Conservation (phyloP, 2,888 invertebrate species). For the Ophioninae sp. region DNA sequence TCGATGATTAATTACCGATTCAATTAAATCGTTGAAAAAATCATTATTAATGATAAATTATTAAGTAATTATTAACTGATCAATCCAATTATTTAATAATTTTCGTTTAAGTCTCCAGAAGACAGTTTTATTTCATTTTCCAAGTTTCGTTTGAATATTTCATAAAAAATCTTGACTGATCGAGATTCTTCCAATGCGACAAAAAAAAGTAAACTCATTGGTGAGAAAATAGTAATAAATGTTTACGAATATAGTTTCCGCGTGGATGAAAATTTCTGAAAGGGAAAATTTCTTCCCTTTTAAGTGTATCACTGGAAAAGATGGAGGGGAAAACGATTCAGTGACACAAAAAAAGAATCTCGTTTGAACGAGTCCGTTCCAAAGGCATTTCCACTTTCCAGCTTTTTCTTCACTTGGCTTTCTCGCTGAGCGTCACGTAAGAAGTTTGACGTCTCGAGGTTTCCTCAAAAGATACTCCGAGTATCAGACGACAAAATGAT, state of each 20-base stretch:
- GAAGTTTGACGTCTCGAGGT: slow-evolving; percentile 5
- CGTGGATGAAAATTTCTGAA: slow-evolving; percentile 66
- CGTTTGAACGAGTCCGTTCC: background rate
- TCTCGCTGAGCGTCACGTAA: background rate
- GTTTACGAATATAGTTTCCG: slow-evolving; percentile 72
- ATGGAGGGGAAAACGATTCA: slow-evolving; percentile 5
- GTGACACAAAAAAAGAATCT: slow-evolving; percentile 32
- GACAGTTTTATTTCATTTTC: no score
- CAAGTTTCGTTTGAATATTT: no score
- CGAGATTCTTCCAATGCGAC: background rate
- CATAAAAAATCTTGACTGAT: no score
- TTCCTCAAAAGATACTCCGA: slow-evolving; percentile 28
- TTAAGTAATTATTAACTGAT: no score
- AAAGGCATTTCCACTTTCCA: background rate
- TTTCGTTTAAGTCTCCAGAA: no score
- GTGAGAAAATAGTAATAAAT: slow-evolving; percentile 26
- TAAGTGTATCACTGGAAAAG: background rate
- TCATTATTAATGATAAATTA: no score
- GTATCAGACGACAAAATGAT: slow-evolving; percentile 39
- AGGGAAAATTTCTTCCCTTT: slow-evolving; percentile 48
- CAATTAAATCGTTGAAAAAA: no score
- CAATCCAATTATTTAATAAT: no score
- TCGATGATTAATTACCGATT: no score
- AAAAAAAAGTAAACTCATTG: background rate
- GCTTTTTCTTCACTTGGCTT: background rate